These are phyloP conservation scores for Coenobita brevimanus DNA, from an alignment of 1,140 invertebrate species.

Conservation along the genomic window DNA sequence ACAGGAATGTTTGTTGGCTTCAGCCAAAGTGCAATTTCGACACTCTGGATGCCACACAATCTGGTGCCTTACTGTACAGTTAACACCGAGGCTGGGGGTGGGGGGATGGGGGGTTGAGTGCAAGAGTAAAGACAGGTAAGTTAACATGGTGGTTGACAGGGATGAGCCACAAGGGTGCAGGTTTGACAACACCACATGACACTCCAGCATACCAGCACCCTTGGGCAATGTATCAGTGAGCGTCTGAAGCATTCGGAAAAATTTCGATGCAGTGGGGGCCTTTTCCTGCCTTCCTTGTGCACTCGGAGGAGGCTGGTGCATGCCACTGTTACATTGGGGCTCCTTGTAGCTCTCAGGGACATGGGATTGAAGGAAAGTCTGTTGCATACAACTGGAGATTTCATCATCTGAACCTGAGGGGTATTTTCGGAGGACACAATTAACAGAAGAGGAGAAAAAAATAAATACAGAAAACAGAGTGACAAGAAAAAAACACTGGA, in stretches of 20 bases:
- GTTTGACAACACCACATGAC: constrained; percentile 38
- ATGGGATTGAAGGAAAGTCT: constrained; percentile 39
- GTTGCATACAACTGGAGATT: constrained; percentile 62
- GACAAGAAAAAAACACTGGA: neutral
- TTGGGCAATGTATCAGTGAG: constrained; percentile 71
- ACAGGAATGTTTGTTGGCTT: too few species aligned
- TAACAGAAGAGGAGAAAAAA: constrained; percentile 30
- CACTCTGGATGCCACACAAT: too few species aligned
- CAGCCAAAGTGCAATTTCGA: too few species aligned
- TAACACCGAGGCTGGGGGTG: too few species aligned
- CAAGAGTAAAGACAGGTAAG: too few species aligned
- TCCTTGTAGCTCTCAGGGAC: constrained; percentile 33
- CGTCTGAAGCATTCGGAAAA: constrained; percentile 75
- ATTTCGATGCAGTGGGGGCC: constrained; percentile 75
- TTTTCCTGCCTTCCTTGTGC: constrained; percentile 9
- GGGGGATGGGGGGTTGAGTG: too few species aligned
- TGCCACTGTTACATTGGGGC: neutral
- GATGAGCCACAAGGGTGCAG: neutral
- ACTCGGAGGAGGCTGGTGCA: neutral
- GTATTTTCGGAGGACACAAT: constrained; percentile 54
- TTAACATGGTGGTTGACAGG: neutral
- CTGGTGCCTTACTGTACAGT: too few species aligned
- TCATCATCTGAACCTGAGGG: constrained; percentile 65
- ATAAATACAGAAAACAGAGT: neutral
- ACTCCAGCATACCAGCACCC: constrained; percentile 59